A percentile compares a stretch with the other conserved stretches of the same genome.
Conservation (phyloP, 2,797 vertebrate genomes). For the Eleutherodactylus coqui region DNA sequence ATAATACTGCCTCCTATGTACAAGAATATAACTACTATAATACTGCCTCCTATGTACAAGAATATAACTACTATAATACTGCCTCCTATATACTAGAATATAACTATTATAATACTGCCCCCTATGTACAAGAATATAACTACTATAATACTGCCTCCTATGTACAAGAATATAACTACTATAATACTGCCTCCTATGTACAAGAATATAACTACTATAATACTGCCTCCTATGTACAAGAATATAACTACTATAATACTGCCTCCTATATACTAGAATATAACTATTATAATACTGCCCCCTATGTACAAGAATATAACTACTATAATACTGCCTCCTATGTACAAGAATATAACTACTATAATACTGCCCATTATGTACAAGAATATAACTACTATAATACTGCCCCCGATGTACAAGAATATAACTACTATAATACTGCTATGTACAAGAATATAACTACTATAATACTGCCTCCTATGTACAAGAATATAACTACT, state of each 20-base stretch:
- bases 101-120: too few relatives aligned
- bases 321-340: background rate
- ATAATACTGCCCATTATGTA: slow-evolving; percentile 3
- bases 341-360: slow-evolving; percentile 18
- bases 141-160: slow-evolving; percentile 10
- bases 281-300: background rate
- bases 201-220: slow-evolving; percentile 4
- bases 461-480: too few relatives aligned
- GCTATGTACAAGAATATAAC: too few relatives aligned
- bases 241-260: slow-evolving; percentile 20
- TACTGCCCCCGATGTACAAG: background rate
- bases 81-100: too few relatives aligned
- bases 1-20: slow-evolving; percentile 2
- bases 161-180: slow-evolving; percentile 13
- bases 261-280: background rate
- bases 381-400: slow-evolving; percentile 1
- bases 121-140: slow-evolving; percentile 16
- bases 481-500: too few relatives aligned
- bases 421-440: too few relatives aligned
- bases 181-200: background rate
- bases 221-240: slow-evolving; percentile 4
- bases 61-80: too few relatives aligned
- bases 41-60: too few relatives aligned
- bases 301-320: background rate
- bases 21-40: too few relatives aligned